phyloP scores from a whole-genome alignment of 2,797 vertebrate species.

The Chiloscyllium punctatum region DNA sequence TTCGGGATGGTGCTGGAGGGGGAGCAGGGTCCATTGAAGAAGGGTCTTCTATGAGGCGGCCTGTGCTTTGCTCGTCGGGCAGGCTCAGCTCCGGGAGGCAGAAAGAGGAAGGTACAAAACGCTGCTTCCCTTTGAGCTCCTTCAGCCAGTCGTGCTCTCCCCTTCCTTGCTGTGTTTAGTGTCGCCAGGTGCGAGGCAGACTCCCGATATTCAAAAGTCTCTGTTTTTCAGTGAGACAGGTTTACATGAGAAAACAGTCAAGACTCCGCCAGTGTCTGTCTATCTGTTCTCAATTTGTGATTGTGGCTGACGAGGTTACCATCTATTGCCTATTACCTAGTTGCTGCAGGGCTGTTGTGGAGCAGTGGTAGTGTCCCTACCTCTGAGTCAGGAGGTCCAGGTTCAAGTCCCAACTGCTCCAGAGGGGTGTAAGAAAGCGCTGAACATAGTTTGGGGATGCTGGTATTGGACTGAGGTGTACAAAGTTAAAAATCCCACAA shows the following conservation, averaged over 20 bases:
- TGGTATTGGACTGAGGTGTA: too few species aligned
- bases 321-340: not conserved
- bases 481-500: too few species aligned
- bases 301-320: not conserved
- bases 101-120: not conserved
- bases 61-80: not conserved
- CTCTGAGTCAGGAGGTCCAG: too few species aligned
- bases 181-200: not conserved
- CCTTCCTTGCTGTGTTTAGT: not conserved
- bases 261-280: not conserved
- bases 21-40: not conserved
- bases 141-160: not conserved
- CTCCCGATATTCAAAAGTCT: too few species aligned
- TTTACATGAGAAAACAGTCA: not conserved
- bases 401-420: too few species aligned
- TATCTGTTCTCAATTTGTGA: not conserved
- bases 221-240: not conserved
- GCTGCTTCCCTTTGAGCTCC: not conserved
- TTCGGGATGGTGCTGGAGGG: too few species aligned
- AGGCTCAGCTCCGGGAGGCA: not conserved
- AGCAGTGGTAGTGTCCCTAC: not conserved
- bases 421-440: too few species aligned
- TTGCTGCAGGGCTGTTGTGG: too few species aligned
- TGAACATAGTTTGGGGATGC: too few species aligned
- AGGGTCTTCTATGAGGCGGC: not conserved